Evolutionary conservation across 35 echinoderm and acorn worm species (phyloP), one percentile per base, ranked within the genome.

Genomic region (Apostichopus californicus): DNA sequence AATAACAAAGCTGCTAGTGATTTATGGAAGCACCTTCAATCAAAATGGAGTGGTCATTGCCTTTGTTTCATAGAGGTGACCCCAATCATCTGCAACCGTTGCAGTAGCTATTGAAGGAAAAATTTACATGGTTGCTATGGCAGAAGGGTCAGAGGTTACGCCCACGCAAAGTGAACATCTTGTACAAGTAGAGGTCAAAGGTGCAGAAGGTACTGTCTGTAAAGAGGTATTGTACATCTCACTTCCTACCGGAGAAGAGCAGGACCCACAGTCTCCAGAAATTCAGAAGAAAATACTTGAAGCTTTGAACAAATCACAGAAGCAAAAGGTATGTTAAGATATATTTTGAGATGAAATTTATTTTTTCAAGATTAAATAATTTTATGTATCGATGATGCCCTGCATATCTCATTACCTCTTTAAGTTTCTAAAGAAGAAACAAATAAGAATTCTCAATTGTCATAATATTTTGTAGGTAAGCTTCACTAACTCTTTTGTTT

Each of bases 261-360:
- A 75, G 7, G 71, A 75, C 17, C 71, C 71, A 22, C 14, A 75
- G 1, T 5, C 71, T 20, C 71, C 71, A 20, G 71, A 7, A 22
- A 24, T 75, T 75, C 15, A 75, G 17, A 22, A 75, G 71, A 75
- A 75, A 75, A 18, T 75, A n/a, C 71, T 75, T 7, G 71, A 75
- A 75, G 71, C 71, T 75, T 22, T 75, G 71, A 75, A 75, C 71
- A 75, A n/a, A 75, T 75, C 71, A 75, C 71, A 75, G 12, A 75
- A 68, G 13, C 64, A 68, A 68, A 68, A 68, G 64, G 64, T 68
- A 68, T 68, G 64, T 9, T 68, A 14, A 68, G 11, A 9, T 46
- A 0, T n/a, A 81, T 20, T 25, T n/a, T 23, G 78, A 10, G 26
- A 18, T 4, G 11, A 81, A 81, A 52, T 12, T 81, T 81, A n/a